Evolutionary conservation across 2,113 vertebrate species (phyloP).

Genomic region (Chaetodon auriga): DNA sequence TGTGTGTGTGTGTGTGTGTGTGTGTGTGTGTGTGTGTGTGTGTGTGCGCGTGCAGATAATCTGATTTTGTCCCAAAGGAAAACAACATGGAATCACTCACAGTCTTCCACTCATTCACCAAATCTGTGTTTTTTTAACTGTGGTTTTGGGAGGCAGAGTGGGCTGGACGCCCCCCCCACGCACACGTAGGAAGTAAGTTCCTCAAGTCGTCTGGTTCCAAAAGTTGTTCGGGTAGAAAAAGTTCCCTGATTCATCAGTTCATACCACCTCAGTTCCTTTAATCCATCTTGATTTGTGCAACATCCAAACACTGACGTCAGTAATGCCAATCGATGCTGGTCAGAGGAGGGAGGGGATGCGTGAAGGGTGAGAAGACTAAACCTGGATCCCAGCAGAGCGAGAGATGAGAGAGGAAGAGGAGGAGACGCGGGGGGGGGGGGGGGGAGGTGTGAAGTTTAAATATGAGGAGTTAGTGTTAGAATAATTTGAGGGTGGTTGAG

Average conservation of each 20-base stretch:
- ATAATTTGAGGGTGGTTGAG: conserved; percentile 34
- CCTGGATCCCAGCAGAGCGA: conserved; percentile 26
- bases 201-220: neutral
- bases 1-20: conserved; percentile 42
- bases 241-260: neutral
- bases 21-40: conserved; percentile 45
- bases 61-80: conserved; percentile 57
- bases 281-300: neutral
- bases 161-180: neutral
- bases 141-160: conserved; percentile 41
- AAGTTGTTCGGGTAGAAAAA: neutral
- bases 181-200: conserved; percentile 5
- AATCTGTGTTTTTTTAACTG: conserved; percentile 56
- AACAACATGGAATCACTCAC: conserved; percentile 61
- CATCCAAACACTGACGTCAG: conserved; percentile 4
- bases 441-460: conserved; percentile 71
- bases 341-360: neutral
- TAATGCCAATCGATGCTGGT: conserved; percentile 17
- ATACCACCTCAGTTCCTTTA: conserved; percentile 1
- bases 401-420: conserved; percentile 49
- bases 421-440: conserved; percentile 21
- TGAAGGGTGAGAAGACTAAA: conserved; percentile 55
- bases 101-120: conserved; percentile 55
- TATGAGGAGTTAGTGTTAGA: conserved; percentile 55
- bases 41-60: conserved; percentile 53